Evolutionary conservation across 2,888 invertebrate genomes (phyloP).

Genomic region (Rotaria sp.): DNA sequence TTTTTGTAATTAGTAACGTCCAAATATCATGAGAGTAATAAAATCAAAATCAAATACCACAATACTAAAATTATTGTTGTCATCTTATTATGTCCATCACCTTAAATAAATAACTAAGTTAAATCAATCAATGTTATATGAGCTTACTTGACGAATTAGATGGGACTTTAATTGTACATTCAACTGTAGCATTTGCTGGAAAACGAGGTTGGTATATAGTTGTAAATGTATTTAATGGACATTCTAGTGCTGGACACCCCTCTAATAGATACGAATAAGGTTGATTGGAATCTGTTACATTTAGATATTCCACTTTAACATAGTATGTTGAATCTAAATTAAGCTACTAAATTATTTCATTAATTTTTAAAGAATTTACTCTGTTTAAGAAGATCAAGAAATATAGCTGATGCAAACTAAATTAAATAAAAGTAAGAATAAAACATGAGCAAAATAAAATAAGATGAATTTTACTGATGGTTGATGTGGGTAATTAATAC

Average conservation of each 20-base stretch:
- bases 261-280: background rate
- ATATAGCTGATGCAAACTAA: background rate
- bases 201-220: background rate
- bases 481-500: slow-evolving; percentile 52
- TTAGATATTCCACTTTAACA: background rate
- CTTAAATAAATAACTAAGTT: background rate
- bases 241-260: background rate
- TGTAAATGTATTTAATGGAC: background rate
- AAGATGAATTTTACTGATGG: background rate
- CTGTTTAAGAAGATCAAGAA: background rate
- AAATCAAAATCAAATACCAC: background rate
- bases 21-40: background rate
- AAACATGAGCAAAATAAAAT: background rate
- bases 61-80: background rate
- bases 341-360: background rate
- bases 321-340: background rate
- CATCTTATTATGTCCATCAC: background rate
- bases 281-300: background rate
- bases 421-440: background rate
- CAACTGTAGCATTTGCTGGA: background rate
- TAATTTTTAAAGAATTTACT: background rate
- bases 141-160: background rate
- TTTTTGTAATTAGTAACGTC: background rate
- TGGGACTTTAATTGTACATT: background rate
- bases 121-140: no score